A percentile compares a stretch with the other conserved stretches of the same genome.
phyloP scores from a whole-genome alignment of 2,113 vertebrate species.

The Anhinga anhinga region DNA sequence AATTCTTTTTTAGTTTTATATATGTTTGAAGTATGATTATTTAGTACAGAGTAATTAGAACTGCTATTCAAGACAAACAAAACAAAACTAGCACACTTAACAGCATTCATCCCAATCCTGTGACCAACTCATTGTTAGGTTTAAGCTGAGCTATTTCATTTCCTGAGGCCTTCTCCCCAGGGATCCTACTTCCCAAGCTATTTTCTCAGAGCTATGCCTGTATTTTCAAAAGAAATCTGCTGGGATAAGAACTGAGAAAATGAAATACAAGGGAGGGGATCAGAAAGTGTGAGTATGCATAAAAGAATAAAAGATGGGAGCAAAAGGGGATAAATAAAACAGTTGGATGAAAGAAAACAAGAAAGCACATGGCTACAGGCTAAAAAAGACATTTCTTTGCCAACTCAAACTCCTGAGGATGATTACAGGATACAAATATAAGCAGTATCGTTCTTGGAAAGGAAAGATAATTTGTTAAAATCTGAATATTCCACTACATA shows the following conservation, averaged over 20 bases:
- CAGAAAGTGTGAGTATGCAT: constrained; percentile 45
- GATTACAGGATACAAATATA: constrained; percentile 40
- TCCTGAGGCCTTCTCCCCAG: constrained; percentile 41
- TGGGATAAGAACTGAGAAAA: constrained; percentile 67
- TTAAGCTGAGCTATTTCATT: constrained; percentile 59
- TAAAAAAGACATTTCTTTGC: constrained; percentile 47
- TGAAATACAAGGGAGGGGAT: constrained; percentile 58
- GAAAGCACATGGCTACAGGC: background rate
- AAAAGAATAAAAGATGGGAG: constrained; percentile 62
- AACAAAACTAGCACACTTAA: background rate
- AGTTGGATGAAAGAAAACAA: constrained; percentile 40
- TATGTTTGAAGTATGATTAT: background rate
- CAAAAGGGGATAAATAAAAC: constrained; percentile 63
- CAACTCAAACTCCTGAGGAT: constrained; percentile 35
- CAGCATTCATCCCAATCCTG: background rate
- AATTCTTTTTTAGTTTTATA: background rate
- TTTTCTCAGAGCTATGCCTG: constrained; percentile 60
- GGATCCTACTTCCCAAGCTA: constrained; percentile 31
- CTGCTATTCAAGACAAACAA: background rate
- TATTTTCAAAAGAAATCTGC: constrained; percentile 62
- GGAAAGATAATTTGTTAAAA: constrained; percentile 44
- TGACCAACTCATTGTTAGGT: constrained; percentile 31
- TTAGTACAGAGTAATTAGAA: background rate
- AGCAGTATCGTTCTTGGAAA: constrained; percentile 23
- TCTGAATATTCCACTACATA: constrained; percentile 42